phyloP scores from a whole-genome alignment of 2,797 vertebrate species.

The Cygnus olor region DNA sequence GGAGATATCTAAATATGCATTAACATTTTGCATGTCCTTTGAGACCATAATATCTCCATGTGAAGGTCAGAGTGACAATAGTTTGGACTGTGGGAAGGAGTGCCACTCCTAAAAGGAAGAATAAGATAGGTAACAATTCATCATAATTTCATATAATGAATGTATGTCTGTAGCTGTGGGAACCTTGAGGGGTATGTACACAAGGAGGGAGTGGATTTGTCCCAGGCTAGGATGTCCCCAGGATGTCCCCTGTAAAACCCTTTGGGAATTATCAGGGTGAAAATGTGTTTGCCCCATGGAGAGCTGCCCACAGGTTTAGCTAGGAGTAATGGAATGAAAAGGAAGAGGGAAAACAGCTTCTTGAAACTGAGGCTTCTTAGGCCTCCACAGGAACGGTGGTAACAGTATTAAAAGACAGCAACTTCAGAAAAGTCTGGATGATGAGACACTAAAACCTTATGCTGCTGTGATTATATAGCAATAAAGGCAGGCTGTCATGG shows the following conservation, averaged over 20 bases:
- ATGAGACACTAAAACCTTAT: background rate
- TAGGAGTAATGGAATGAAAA: background rate
- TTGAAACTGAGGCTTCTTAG: background rate
- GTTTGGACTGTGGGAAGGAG: background rate
- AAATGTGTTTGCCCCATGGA: background rate
- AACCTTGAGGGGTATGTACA: background rate
- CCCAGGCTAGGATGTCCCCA: background rate
- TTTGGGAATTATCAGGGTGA: background rate
- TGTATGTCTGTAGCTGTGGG: background rate
- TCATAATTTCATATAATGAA: background rate
- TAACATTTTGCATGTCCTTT: background rate
- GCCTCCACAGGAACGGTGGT: background rate
- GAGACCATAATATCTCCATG: background rate
- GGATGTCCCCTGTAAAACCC: background rate
- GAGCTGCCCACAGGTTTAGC: background rate
- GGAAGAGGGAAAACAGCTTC: background rate
- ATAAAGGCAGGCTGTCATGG: background rate
- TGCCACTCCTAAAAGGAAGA: background rate
- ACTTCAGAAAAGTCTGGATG: background rate
- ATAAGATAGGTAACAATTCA: background rate
- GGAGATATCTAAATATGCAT: background rate
- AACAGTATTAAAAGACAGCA: background rate
- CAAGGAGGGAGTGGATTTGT: background rate
- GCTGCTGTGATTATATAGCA: background rate
- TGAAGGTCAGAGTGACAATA: background rate